Percentiles rank a stretch among this genome's conserved stretches.
Evolutionary conservation across 2,113 vertebrate genomes (phyloP).

Genomic region (Arvicanthis niloticus): DNA sequence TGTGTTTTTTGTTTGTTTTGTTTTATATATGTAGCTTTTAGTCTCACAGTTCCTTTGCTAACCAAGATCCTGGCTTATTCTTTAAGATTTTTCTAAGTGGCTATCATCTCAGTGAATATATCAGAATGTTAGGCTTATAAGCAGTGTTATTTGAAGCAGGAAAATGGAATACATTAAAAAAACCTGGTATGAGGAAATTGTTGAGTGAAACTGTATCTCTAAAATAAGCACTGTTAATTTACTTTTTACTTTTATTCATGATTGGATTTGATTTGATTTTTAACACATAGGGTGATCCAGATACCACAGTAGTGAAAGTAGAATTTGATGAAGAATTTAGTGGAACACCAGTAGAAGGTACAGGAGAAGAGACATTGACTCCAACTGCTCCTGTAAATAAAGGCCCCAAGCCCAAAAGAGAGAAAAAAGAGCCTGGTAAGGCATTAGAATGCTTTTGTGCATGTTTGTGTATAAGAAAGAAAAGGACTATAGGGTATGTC

Average conservation of each 20-base stretch:
- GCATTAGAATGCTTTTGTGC: neutral
- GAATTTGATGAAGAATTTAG: conserved; percentile 95
- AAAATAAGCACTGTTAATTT: conserved; percentile 17
- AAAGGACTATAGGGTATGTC: neutral
- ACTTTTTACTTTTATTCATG: conserved; percentile 57
- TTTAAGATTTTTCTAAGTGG: conserved; percentile 35
- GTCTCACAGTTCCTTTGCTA: conserved; percentile 25
- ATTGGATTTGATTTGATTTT: conserved; percentile 41
- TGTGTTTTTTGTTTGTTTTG: neutral
- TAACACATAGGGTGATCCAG: conserved; percentile 90
- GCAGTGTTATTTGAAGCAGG: neutral
- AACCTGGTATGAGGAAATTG: neutral
- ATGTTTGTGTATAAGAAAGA: neutral
- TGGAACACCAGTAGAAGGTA: conserved; percentile 86
- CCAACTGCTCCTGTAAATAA: conserved; percentile 84
- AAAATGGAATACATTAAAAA: neutral
- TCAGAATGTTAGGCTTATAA: conserved; percentile 11
- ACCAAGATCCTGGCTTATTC: conserved; percentile 5
- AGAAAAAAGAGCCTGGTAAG: conserved; percentile 96
- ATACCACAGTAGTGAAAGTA: conserved; percentile 90
- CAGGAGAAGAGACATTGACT: conserved; percentile 88
- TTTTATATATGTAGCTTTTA: conserved; percentile 8
- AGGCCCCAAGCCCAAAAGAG: conserved; percentile 91
- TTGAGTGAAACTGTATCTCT: conserved; percentile 36
- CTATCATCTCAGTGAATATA: neutral